Conservation (phyloP, 2,113 vertebrate species). For the Uria aalge region DNA sequence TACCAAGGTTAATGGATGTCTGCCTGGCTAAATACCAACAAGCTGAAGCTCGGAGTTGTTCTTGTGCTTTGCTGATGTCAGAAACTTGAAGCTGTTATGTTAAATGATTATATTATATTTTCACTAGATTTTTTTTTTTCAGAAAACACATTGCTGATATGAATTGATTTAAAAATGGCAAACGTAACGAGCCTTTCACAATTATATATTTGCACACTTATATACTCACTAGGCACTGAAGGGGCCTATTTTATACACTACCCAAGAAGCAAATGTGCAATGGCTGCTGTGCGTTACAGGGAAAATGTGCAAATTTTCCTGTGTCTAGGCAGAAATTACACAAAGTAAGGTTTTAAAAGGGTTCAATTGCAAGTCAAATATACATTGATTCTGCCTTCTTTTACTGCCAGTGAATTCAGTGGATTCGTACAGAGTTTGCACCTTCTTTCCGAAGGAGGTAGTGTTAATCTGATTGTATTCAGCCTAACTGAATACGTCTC, state of each 20-base stretch:
- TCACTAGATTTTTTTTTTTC: background rate
- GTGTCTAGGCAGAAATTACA: background rate
- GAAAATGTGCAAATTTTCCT: background rate
- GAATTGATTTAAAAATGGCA: background rate
- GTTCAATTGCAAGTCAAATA: background rate
- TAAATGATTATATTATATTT: background rate
- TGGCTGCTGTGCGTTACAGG: background rate
- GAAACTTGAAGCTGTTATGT: background rate
- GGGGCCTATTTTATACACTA: background rate
- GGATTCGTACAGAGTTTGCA: background rate
- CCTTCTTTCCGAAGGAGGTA: background rate
- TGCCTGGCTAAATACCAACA: background rate
- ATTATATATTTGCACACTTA: accelerated
- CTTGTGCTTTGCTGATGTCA: background rate
- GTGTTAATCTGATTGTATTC: background rate
- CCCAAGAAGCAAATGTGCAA: background rate
- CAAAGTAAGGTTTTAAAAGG: background rate
- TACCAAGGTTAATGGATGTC: background rate
- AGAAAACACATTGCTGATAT: background rate
- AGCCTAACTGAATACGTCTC: background rate
- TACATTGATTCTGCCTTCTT: background rate
- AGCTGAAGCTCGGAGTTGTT: background rate
- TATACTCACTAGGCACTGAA: background rate
- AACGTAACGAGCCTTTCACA: background rate
- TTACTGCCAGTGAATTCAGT: background rate